Conservation (phyloP, 2,113 vertebrate species). For the Tragelaphus strepsiceros region DNA sequence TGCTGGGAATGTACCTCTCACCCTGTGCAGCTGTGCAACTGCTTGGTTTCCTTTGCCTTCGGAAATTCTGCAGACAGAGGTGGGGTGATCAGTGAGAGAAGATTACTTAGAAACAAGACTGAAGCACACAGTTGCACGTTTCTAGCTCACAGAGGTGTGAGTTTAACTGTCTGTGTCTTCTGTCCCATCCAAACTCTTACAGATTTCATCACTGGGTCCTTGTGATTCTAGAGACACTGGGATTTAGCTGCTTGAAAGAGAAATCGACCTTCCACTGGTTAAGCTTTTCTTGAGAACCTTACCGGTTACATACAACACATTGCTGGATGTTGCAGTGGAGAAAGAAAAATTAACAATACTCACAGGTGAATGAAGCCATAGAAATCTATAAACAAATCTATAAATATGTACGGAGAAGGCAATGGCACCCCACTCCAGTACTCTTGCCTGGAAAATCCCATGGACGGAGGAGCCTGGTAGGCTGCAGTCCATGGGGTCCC, state of each 20-base stretch:
- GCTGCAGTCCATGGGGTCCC: too few relatives aligned
- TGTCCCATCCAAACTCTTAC: not conserved
- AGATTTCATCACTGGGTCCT: not conserved
- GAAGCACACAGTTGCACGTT: not conserved
- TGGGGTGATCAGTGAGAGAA: not conserved
- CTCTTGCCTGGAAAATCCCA: too few relatives aligned
- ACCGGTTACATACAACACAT: not conserved
- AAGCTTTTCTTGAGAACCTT: not conserved
- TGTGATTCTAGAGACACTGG: not conserved
- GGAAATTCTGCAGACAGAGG: not conserved
- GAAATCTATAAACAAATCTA: not conserved
- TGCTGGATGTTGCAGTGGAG: not conserved
- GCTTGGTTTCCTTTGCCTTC: not conserved
- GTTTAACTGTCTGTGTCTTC: not conserved
- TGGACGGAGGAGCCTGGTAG: too few relatives aligned
- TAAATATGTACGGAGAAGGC: not conserved
- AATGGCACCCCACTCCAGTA: too few relatives aligned
- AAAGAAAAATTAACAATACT: not conserved
- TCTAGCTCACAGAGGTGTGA: not conserved
- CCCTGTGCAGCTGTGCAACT: not conserved
- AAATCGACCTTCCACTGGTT: slow-evolving; percentile 12
- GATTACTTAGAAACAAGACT: not conserved
- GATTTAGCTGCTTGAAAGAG: not conserved
- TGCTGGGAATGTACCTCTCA: not conserved
- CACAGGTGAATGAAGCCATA: not conserved